phyloP scores from a whole-genome alignment of 2,113 vertebrate species.

The Ornithorhynchus anatinus region DNA sequence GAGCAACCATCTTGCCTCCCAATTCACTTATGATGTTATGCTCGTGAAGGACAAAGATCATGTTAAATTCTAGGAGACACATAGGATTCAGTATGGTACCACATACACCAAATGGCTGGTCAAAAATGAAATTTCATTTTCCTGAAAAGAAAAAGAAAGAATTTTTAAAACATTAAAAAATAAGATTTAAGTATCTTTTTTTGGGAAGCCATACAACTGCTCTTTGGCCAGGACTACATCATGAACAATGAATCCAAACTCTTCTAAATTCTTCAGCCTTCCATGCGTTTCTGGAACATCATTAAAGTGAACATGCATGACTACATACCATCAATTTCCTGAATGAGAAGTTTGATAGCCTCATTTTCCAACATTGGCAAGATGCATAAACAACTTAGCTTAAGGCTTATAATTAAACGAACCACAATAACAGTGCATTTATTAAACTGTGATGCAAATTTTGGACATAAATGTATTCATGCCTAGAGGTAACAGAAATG shows the following conservation, averaged over 20 bases:
- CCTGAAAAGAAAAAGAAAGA: no score
- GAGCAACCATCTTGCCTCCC: no score
- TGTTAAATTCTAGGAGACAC: no score
- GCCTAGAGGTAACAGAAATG: not conserved
- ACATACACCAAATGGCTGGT: no score
- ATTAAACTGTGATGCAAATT: slow-evolving; percentile 4
- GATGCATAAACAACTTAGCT: not conserved
- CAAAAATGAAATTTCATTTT: no score
- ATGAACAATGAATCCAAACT: not conserved
- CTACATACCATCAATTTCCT: not conserved
- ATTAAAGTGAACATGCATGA: not conserved
- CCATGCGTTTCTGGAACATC: not conserved
- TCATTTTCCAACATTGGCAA: not conserved
- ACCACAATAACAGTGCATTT: not conserved
- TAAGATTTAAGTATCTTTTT: not conserved
- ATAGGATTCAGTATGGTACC: no score
- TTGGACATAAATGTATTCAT: not conserved
- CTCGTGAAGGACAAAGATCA: no score
- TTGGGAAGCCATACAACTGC: not conserved
- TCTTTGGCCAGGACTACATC: not conserved
- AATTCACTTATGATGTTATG: no score
- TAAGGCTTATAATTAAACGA: slow-evolving; percentile 30
- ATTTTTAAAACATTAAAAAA: not conserved
- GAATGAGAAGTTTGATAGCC: not conserved
- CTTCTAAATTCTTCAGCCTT: not conserved